These are phyloP conservation scores for Lochmaea capreae DNA, from an alignment of 2,888 invertebrate genomes.

Conservation along the genomic window DNA sequence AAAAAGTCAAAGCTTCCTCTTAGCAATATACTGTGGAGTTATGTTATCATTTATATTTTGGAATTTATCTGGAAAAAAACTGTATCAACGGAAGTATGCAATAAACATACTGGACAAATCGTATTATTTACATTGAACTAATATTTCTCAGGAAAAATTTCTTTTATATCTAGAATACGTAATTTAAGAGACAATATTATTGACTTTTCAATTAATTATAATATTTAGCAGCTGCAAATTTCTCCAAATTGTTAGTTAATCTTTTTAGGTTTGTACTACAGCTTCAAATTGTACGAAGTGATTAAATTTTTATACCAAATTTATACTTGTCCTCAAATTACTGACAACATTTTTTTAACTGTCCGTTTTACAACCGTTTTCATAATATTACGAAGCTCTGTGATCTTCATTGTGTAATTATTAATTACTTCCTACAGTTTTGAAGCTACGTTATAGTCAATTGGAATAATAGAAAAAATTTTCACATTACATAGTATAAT, in stretches of 20 bases:
- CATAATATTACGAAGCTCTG: neutral
- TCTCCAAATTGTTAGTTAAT: neutral
- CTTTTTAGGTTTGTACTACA: neutral
- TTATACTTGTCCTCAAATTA: neutral
- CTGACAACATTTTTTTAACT: neutral
- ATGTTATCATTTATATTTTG: no score
- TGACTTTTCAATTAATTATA: neutral
- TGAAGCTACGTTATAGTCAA: neutral
- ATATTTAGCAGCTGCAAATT: neutral
- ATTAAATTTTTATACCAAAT: neutral
- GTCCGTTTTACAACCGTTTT: no score
- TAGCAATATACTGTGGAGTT: no score
- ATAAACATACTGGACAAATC: no score
- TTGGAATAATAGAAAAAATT: neutral
- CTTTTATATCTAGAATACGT: neutral
- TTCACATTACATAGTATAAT: neutral
- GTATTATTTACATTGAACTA: no score
- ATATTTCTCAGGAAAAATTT: neutral
- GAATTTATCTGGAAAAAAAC: neutral
- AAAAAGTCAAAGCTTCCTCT: no score
- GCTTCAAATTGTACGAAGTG: neutral
- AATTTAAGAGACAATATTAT: neutral
- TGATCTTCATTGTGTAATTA: neutral
- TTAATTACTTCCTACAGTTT: neutral
- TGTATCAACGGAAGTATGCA: no score